A percentile compares a stretch with the other conserved stretches of the same genome.
Evolutionary conservation across 2,888 invertebrate species (phyloP).

Genomic region (Pandemis cinnamomeana): DNA sequence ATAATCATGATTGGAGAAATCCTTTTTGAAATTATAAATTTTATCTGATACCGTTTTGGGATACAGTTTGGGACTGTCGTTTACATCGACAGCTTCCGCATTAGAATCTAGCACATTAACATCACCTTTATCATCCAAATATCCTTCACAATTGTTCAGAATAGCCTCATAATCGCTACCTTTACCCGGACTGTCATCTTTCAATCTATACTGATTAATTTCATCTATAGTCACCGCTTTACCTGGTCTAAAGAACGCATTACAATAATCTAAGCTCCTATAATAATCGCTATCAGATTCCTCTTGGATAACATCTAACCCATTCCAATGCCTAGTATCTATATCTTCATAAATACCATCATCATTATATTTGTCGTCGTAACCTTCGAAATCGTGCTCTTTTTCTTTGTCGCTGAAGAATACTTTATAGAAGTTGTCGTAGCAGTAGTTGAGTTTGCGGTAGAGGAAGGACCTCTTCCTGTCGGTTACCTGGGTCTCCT

Average conservation of each 20-base stretch:
- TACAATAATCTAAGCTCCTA: conserved; percentile 75
- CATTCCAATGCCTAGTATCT: conserved; percentile 66
- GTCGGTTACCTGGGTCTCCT: conserved; percentile 87
- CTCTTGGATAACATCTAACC: conserved; percentile 76
- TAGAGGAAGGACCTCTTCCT: conserved; percentile 73
- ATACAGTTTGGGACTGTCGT: conserved; percentile 59
- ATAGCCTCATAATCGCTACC: conserved; percentile 59
- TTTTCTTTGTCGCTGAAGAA: conserved; percentile 68
- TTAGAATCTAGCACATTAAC: conserved; percentile 4
- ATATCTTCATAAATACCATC: conserved; percentile 75
- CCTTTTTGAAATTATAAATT: conserved; percentile 77
- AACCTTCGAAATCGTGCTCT: conserved; percentile 67
- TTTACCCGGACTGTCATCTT: conserved; percentile 44
- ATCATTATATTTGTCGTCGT: conserved; percentile 56
- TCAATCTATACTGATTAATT: conserved; percentile 47
- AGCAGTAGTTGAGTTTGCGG: conserved; percentile 79
- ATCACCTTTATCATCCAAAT: conserved; percentile 42
- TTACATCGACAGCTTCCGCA: conserved; percentile 29
- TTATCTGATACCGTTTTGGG: conserved; percentile 73
- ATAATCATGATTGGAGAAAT: conserved; percentile 73
- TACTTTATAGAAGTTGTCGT: conserved; percentile 78
- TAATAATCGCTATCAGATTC: conserved; percentile 81
- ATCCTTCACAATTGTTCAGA: conserved; percentile 61
- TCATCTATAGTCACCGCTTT: conserved; percentile 50
- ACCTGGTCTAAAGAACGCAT: conserved; percentile 55